A percentile compares a stretch with the other conserved stretches of the same genome.
phyloP scores from a whole-genome alignment of 2,888 invertebrate species.

The Byasa hedistus region DNA sequence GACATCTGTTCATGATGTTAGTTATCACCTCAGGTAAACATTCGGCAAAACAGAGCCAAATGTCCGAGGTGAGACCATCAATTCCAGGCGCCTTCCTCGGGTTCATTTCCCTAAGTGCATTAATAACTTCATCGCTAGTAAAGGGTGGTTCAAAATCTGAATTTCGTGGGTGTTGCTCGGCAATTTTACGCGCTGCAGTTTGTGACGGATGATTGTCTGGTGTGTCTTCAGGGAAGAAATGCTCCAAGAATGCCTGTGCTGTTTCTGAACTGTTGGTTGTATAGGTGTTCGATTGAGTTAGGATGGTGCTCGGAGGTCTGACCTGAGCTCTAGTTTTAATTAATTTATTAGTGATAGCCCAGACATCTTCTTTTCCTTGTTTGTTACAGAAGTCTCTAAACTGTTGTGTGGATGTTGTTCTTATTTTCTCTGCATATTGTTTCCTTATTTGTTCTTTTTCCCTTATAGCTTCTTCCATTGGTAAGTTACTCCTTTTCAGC shows the following conservation, averaged over 20 bases:
- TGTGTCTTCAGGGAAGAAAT: too few relatives aligned
- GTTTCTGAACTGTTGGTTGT: neutral
- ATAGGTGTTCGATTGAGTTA: neutral
- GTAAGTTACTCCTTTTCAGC: neutral
- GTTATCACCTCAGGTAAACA: neutral
- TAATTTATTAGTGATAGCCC: neutral
- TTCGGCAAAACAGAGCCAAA: too few relatives aligned
- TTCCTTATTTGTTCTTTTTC: neutral
- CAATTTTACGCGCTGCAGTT: too few relatives aligned
- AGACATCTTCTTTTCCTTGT: neutral
- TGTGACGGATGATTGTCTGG: too few relatives aligned
- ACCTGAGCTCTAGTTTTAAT: neutral
- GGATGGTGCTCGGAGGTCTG: neutral
- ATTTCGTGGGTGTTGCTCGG: neutral
- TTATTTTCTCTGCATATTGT: neutral
- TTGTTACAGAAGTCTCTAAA: neutral
- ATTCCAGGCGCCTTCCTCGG: neutral
- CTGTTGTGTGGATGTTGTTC: neutral
- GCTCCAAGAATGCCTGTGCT: too few relatives aligned
- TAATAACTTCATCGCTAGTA: neutral
- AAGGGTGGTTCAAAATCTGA: neutral
- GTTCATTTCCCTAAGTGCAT: neutral
- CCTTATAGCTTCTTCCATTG: neutral
- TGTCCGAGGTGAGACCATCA: neutral
- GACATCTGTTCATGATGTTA: neutral